Evolutionary conservation across 2,113 vertebrate species (phyloP).

Genomic region (Ellobius talpinus): DNA sequence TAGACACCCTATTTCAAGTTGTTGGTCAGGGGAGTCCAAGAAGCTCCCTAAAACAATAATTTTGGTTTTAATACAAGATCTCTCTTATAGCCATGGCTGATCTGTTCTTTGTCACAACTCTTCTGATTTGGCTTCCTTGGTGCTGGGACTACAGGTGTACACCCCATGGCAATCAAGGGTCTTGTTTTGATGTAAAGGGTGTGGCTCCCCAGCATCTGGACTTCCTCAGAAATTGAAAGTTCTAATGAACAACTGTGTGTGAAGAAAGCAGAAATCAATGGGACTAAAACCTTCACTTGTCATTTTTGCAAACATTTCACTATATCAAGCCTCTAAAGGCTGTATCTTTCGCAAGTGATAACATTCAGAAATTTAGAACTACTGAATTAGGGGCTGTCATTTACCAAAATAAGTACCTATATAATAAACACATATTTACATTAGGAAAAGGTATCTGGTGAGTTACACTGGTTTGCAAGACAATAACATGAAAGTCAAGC

Average conservation of each 20-base stretch:
- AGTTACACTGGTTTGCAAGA: not conserved
- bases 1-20: not conserved
- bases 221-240: not conserved
- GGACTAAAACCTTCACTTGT: not conserved
- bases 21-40: too few species aligned
- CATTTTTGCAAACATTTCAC: not conserved
- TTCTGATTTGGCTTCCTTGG: not conserved
- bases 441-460: not conserved
- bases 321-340: not conserved
- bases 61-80: not conserved
- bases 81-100: not conserved
- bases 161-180: not conserved
- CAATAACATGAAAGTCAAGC: not conserved
- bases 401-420: not conserved
- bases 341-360: not conserved
- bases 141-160: not conserved
- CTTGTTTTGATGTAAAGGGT: not conserved
- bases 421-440: accelerated
- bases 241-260: not conserved
- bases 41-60: not conserved
- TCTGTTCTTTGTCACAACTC: not conserved
- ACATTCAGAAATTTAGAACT: not conserved
- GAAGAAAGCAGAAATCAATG: not conserved
- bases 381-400: not conserved
- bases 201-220: not conserved